Conservation (phyloP, 2,113 vertebrate genomes). For the Gadus chalcogrammus region DNA sequence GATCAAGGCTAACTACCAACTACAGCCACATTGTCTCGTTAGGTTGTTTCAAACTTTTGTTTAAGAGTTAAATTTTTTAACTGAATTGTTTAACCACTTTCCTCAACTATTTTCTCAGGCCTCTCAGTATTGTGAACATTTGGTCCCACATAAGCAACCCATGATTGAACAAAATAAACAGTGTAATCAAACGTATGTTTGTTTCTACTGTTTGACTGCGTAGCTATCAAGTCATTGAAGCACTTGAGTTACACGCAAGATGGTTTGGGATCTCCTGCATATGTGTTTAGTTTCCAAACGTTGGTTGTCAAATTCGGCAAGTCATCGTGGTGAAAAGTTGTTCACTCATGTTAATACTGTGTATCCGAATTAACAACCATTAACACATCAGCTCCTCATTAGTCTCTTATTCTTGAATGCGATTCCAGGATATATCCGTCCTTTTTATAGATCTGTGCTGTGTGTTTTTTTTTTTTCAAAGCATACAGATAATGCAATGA, state of each 20-base stretch:
- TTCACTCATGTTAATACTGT: conserved; percentile 23
- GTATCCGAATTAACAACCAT: conserved; percentile 35
- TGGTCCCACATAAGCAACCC: conserved; percentile 6
- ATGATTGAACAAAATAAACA: background rate
- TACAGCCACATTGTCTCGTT: no score
- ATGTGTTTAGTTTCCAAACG: conserved; percentile 21
- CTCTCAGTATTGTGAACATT: conserved; percentile 33
- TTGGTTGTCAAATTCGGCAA: conserved; percentile 13
- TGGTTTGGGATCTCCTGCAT: conserved; percentile 23
- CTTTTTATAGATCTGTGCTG: no score
- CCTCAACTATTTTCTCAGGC: conserved; percentile 44
- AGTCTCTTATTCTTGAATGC: conserved; percentile 27
- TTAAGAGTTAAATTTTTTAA: conserved; percentile 14
- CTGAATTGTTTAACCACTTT: conserved; percentile 25
- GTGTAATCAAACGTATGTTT: background rate
- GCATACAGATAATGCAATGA: no score
- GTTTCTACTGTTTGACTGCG: background rate
- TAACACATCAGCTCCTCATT: conserved; percentile 10
- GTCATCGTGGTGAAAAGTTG: conserved; percentile 11
- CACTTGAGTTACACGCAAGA: background rate
- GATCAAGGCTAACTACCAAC: no score
- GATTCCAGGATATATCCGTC: no score
- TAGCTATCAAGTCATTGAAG: background rate
- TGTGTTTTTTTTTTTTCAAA: no score
- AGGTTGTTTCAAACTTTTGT: background rate